Conservation (phyloP, 2,113 vertebrate genomes). For the Nothobranchius furzeri region DNA sequence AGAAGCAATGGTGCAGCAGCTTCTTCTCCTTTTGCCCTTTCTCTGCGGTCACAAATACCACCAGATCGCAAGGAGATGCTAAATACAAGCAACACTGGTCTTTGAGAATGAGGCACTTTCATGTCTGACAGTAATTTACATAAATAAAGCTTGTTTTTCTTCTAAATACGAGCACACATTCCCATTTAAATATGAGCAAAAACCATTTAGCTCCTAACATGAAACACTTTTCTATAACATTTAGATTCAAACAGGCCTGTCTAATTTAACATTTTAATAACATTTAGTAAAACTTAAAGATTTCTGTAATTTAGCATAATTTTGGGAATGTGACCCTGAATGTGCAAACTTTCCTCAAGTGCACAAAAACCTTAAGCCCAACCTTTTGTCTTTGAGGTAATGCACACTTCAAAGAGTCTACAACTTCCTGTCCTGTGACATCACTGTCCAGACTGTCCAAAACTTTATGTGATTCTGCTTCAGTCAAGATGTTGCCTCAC, state of each 20-base stretch:
- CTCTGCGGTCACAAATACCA: no score
- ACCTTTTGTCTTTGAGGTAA: constrained; percentile 23
- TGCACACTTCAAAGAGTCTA: constrained; percentile 43
- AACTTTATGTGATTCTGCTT: constrained; percentile 62
- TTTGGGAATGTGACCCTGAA: background rate
- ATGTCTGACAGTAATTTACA: no score
- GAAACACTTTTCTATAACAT: background rate
- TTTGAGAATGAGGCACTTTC: no score
- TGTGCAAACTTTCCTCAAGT: constrained; percentile 4
- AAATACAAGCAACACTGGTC: no score
- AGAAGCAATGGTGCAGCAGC: no score
- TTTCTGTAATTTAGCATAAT: background rate
- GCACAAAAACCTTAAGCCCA: constrained; percentile 1
- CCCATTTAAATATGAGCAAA: no score
- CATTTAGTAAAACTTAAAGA: background rate
- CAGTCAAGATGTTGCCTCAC: constrained; percentile 34
- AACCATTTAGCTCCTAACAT: background rate
- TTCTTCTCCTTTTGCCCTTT: no score
- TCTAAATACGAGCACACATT: no score
- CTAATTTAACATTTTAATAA: background rate
- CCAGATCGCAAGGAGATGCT: no score
- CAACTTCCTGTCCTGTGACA: constrained; percentile 5
- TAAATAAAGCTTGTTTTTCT: no score
- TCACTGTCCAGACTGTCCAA: constrained; percentile 58
- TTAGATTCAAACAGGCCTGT: background rate